phyloP scores from a whole-genome alignment of 2,888 invertebrate genomes.

The Drosophila borborema region DNA sequence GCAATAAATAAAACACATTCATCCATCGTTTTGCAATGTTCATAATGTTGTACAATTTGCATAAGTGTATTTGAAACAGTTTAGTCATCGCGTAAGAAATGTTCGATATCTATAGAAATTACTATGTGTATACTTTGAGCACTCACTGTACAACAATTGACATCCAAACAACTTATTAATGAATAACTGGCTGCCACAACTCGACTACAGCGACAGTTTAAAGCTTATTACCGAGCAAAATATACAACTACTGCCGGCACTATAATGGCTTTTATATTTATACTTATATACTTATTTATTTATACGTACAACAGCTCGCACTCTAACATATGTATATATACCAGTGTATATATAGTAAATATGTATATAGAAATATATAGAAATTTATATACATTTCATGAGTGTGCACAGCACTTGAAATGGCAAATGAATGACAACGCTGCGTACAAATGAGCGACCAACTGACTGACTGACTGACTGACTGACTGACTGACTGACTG shows the following conservation, averaged over 20 bases:
- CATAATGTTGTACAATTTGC: conserved; percentile 48
- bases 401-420: conserved; percentile 76
- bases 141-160: conserved; percentile 65
- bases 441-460: conserved; percentile 67
- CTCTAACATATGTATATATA: conserved; percentile 8
- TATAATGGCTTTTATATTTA: conserved; percentile 49
- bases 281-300: conserved; percentile 21
- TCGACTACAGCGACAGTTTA: conserved; percentile 63
- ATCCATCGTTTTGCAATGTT: conserved; percentile 1
- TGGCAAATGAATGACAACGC: conserved; percentile 77
- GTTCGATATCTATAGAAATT: conserved; percentile 24
- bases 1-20: conserved; percentile 1
- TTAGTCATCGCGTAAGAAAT: conserved; percentile 41
- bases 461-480: conserved; percentile 26
- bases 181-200: conserved; percentile 65
- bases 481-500: conserved; percentile 19
- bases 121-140: conserved; percentile 36
- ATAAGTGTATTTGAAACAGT: conserved; percentile 35
- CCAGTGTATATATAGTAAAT: background rate
- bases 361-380: background rate
- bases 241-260: conserved; percentile 63
- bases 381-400: conserved; percentile 36
- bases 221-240: conserved; percentile 62
- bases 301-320: conserved; percentile 20
- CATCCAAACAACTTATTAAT: conserved; percentile 76